These are phyloP conservation scores for Tridacna crocea DNA, from an alignment of 2,888 invertebrate species.

Conservation along the genomic window DNA sequence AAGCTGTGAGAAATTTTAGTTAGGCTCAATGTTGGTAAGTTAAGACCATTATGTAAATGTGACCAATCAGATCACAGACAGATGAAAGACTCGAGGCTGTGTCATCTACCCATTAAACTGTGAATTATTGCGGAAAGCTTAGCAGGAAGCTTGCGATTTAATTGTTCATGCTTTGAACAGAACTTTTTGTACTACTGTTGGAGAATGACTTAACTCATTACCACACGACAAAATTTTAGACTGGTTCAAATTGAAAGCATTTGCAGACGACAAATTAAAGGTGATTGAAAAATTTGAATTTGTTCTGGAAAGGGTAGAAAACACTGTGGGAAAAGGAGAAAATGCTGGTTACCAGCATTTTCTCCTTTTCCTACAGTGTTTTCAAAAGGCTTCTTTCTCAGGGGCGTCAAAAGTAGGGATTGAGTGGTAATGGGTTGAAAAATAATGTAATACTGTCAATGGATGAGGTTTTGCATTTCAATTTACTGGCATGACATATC, in stretches of 20 bases:
- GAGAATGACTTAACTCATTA: background rate
- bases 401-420: too few species aligned
- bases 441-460: constrained; percentile 8
- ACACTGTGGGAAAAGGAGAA: too few species aligned
- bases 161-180: constrained; percentile 1
- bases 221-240: too few species aligned
- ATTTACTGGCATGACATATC: constrained; percentile 7
- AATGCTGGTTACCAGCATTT: too few species aligned
- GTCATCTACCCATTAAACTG: constrained; percentile 25
- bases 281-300: too few species aligned
- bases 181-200: background rate
- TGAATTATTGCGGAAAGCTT: constrained; percentile 15
- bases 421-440: too few species aligned
- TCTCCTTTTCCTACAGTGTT: too few species aligned
- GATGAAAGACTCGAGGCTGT: constrained; percentile 20
- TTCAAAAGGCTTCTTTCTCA: too few species aligned
- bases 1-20: background rate
- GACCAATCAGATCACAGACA: background rate
- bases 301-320: too few species aligned
- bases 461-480: background rate
- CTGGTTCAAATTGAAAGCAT: too few species aligned
- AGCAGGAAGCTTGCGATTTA: constrained; percentile 9
- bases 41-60: constrained; percentile 7
- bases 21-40: background rate
- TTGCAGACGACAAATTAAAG: too few species aligned